These are phyloP conservation scores for Drosophila orena DNA, from an alignment of 1,140 invertebrate genomes.

Conservation along the genomic window DNA sequence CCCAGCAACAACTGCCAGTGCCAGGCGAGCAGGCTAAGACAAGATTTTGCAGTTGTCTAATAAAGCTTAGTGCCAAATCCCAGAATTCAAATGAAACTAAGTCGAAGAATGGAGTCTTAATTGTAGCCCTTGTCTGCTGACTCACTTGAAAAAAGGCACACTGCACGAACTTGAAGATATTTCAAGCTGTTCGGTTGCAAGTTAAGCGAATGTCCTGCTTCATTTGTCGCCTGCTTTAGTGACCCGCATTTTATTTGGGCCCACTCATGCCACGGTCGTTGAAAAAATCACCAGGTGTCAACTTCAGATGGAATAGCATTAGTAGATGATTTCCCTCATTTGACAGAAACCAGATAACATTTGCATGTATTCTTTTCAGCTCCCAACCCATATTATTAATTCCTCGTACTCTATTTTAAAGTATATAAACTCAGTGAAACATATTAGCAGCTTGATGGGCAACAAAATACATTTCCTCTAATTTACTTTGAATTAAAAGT, in stretches of 20 bases:
- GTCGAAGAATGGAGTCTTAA: constrained; percentile 34
- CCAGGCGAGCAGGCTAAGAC: constrained; percentile 19
- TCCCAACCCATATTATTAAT: no score
- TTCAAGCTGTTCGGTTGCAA: constrained; percentile 6
- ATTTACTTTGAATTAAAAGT: constrained; percentile 11
- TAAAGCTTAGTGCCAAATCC: constrained; percentile 49
- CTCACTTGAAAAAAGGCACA: neutral
- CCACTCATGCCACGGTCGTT: neutral
- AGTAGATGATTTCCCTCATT: constrained; percentile 11
- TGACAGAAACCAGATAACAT: no score
- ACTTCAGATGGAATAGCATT: neutral
- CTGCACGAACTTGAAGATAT: constrained; percentile 4
- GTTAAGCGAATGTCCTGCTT: constrained; percentile 19
- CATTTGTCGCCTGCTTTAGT: constrained; percentile 22
- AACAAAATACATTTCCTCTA: neutral
- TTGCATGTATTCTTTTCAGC: no score
- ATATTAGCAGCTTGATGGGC: neutral
- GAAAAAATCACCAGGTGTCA: constrained; percentile 12
- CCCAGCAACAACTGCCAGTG: constrained; percentile 31
- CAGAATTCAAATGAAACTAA: constrained; percentile 43
- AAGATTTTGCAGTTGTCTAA: constrained; percentile 57
- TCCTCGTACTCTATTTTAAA: no score
- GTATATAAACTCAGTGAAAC: neutral
- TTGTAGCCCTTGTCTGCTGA: constrained; percentile 28
- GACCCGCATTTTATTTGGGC: constrained; percentile 7